A percentile compares a stretch with the other conserved stretches of the same genome.
These are phyloP conservation scores for Metellina segmentata DNA, from an alignment of 2,888 invertebrate genomes.

Conservation along the genomic window DNA sequence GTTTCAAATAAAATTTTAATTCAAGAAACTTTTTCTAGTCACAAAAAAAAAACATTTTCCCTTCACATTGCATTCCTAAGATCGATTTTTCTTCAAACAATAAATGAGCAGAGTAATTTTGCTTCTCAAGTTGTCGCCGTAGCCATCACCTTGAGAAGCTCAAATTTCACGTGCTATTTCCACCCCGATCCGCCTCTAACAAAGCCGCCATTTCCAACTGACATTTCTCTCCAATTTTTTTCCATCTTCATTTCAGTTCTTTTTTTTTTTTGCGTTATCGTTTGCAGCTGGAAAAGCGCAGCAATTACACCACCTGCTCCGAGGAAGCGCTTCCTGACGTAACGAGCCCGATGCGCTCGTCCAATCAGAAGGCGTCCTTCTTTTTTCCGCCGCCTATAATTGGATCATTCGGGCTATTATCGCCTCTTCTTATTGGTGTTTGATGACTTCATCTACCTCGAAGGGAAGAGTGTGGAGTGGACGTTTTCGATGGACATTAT, in stretches of 20 bases:
- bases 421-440: slow-evolving; percentile 44
- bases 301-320: slow-evolving; percentile 23
- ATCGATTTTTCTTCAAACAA: background rate
- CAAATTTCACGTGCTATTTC: background rate
- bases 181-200: background rate
- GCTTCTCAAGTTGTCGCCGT: background rate
- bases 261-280: slow-evolving; percentile 6
- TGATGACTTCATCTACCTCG: slow-evolving; percentile 37
- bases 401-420: slow-evolving; percentile 61
- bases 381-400: slow-evolving; percentile 50
- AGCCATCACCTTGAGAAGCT: background rate
- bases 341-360: slow-evolving; percentile 2
- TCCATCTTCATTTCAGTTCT: slow-evolving; percentile 8
- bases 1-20: too few species aligned
- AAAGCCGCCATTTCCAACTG: slow-evolving; percentile 13
- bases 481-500: background rate
- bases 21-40: too few species aligned
- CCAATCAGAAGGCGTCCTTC: slow-evolving; percentile 42
- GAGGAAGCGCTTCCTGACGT: slow-evolving; percentile 28
- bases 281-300: slow-evolving; percentile 2
- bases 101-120: background rate
- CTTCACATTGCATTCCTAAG: background rate
- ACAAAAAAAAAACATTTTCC: background rate
- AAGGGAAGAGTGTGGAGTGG: background rate
- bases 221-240: background rate